These are phyloP conservation scores for Andrena haemorrhoa DNA, from an alignment of 2,888 invertebrate genomes.

Conservation along the genomic window DNA sequence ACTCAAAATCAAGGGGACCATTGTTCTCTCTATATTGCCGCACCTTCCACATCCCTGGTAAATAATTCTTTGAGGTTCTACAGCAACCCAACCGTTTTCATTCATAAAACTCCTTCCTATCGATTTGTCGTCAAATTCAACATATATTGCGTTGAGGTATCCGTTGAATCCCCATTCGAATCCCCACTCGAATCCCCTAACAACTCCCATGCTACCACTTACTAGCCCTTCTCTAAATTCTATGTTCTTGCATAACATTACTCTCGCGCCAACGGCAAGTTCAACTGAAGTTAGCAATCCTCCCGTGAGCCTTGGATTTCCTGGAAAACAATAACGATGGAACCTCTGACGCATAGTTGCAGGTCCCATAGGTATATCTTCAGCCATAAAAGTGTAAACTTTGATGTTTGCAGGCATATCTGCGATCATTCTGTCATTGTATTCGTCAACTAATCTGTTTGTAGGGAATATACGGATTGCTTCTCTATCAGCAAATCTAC, in stretches of 20 bases:
- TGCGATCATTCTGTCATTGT: no score
- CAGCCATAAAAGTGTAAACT: not conserved
- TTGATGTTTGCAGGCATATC: no score
- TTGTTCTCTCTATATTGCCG: not conserved
- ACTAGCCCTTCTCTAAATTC: not conserved
- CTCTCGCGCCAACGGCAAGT: not conserved
- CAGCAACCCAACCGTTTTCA: slow-evolving; percentile 4
- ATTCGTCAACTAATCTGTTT: no score
- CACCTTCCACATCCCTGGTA: not conserved
- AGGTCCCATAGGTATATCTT: not conserved
- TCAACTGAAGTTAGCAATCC: not conserved
- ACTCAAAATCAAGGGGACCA: not conserved
- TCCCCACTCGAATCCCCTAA: not conserved
- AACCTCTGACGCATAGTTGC: no score
- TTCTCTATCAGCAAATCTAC: no score
- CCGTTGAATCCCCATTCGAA: not conserved
- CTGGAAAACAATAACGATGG: not conserved
- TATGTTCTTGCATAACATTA: not conserved
- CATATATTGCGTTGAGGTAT: not conserved
- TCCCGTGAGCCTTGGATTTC: not conserved
- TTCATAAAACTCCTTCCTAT: not conserved
- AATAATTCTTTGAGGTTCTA: not conserved
- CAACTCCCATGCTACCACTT: not conserved
- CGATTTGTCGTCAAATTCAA: slow-evolving; percentile 1
- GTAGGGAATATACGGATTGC: no score